A percentile compares a stretch with the other conserved stretches of the same genome.
These are phyloP conservation scores for Helicolenus hilgendorfi DNA, from an alignment of 2,797 vertebrate species.

Conservation along the genomic window DNA sequence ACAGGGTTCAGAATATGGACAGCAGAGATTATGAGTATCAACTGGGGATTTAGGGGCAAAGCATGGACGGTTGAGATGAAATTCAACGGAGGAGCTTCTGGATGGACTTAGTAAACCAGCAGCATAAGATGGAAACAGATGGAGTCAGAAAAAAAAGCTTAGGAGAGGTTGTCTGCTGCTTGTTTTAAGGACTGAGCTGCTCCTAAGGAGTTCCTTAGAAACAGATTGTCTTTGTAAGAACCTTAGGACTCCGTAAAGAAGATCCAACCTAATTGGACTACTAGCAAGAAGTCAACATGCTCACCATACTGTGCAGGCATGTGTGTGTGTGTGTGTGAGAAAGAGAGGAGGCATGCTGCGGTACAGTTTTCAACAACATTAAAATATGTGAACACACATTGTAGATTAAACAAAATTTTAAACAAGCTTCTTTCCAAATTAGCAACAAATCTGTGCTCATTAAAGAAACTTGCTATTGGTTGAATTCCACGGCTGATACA, in stretches of 20 bases:
- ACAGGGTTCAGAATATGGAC: conserved; percentile 52
- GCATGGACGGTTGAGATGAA: conserved; percentile 29
- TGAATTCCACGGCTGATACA: conserved; percentile 50
- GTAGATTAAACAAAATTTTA: conserved; percentile 18
- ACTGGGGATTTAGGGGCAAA: conserved; percentile 53
- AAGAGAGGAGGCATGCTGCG: background rate
- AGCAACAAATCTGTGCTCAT: conserved; percentile 49
- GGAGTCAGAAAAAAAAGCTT: conserved; percentile 73
- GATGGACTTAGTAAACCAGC: conserved; percentile 48
- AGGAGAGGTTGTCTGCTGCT: conserved; percentile 67
- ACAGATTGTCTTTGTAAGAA: conserved; percentile 85
- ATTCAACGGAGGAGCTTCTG: conserved; percentile 40
- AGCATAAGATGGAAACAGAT: conserved; percentile 70
- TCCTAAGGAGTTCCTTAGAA: conserved; percentile 76
- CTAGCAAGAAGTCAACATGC: conserved; percentile 40
- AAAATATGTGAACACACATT: background rate
- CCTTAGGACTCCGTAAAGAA: conserved; percentile 70
- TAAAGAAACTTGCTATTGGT: conserved; percentile 59
- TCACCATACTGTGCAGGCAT: background rate
- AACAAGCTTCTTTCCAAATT: conserved; percentile 22
- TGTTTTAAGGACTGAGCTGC: conserved; percentile 79
- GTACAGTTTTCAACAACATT: background rate
- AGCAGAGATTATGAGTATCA: conserved; percentile 66
- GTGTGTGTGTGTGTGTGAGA: background rate
- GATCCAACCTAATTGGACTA: conserved; percentile 78